phyloP scores from a whole-genome alignment of 92 coral and sea anemone species.

The Parazoanthus atlanticus region DNA sequence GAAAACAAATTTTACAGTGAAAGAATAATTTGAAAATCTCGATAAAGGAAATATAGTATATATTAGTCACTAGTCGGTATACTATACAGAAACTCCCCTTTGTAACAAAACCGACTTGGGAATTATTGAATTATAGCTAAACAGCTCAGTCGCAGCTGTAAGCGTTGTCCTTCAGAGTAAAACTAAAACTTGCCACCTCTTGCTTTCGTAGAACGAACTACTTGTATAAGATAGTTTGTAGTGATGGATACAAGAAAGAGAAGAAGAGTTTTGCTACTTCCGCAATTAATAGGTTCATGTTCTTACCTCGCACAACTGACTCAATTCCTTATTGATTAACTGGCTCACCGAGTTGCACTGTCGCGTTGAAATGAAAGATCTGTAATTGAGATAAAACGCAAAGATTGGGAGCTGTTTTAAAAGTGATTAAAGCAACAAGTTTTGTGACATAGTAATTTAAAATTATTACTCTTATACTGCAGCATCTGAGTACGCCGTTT shows the following conservation, averaged over 20 bases:
- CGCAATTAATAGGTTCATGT: not conserved
- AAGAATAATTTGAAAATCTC: not conserved
- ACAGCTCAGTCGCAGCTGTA: no score
- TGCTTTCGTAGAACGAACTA: not conserved
- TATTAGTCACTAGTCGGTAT: not conserved
- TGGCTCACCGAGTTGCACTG: not conserved
- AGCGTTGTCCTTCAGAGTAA: not conserved
- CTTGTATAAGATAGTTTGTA: not conserved
- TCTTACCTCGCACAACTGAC: not conserved
- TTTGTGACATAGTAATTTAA: not conserved
- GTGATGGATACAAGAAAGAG: not conserved
- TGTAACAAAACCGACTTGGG: not conserved
- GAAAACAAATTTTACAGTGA: not conserved
- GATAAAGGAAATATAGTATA: not conserved
- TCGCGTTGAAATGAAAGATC: conserved; percentile 24
- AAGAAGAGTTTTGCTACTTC: not conserved
- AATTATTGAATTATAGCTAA: not conserved
- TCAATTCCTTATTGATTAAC: not conserved
- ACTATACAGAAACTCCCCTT: not conserved
- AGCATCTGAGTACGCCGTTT: not conserved
- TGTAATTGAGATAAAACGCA: conserved; percentile 22
- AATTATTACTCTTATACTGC: not conserved
- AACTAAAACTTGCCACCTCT: not conserved
- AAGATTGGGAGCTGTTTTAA: not conserved
- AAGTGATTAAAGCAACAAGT: conserved; percentile 6